These are phyloP conservation scores for Drosophila paramelanica DNA, from an alignment of 2,888 invertebrate species.

Conservation along the genomic window DNA sequence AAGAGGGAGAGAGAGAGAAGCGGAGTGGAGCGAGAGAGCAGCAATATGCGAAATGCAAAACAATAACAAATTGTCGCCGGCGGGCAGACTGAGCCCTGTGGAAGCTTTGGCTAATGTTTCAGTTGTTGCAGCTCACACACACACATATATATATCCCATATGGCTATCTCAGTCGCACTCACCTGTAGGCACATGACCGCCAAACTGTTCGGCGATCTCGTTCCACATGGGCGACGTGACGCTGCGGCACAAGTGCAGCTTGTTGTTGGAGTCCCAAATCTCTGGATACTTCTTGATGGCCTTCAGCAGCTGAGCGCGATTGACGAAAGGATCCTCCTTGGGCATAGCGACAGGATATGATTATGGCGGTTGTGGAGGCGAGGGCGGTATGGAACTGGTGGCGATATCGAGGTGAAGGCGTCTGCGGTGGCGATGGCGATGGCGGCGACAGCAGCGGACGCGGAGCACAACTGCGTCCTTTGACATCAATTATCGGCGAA, in stretches of 20 bases:
- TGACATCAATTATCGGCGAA: constrained; percentile 85
- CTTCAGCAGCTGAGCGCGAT: constrained; percentile 82
- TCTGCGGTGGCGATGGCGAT: constrained; percentile 14
- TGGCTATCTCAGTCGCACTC: constrained; percentile 42
- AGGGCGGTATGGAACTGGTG: constrained; percentile 21
- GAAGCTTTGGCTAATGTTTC: constrained; percentile 22
- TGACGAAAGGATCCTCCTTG: constrained; percentile 83
- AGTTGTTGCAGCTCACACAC: background rate
- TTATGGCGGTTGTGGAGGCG: constrained; percentile 3
- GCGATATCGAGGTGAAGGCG: constrained; percentile 8
- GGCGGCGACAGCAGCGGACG: constrained; percentile 50
- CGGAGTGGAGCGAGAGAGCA: constrained; percentile 15
- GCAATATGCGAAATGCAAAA: constrained; percentile 23
- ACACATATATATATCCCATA: background rate
- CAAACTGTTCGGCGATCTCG: constrained; percentile 83
- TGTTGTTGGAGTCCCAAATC: constrained; percentile 83
- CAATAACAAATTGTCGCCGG: constrained; percentile 42
- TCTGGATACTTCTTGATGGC: constrained; percentile 83
- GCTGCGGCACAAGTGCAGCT: constrained; percentile 83
- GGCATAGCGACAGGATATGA: constrained; percentile 61
- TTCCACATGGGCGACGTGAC: constrained; percentile 84
- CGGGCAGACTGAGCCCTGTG: constrained; percentile 19
- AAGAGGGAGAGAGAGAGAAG: constrained; percentile 4
- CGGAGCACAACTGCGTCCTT: constrained; percentile 83
- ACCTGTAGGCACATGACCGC: constrained; percentile 83